Base-by-base conservation (phyloP, 1,140 invertebrate species). In the Babylonia areolata region DNA sequence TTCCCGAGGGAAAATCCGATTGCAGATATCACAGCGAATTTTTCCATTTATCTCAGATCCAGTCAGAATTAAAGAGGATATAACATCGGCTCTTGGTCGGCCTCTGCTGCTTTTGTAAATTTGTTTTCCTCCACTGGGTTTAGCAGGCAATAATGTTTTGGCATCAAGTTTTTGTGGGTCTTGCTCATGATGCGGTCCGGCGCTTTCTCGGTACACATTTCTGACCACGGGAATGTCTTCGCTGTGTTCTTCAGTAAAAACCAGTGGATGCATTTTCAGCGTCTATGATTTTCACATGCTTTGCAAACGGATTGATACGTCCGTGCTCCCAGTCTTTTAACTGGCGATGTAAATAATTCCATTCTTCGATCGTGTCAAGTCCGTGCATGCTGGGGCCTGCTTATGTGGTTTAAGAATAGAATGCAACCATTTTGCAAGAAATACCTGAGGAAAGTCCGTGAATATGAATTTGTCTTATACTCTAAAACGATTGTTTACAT, bases 1-100 rank as follows among this genome's bases (percentile, higher is more conserved):
- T 92, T 97, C 97, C 87, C 97, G 94, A 9, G 97, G 97, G 92
- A 97, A 97, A 20, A 97, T 96, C 80, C 97, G 94, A 84, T 95
- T 95, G 93, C 97, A 97, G 89, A 95, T 96, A 69, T 95, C 94
- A 93, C 97, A 97, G 90, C 97, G 96, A 88, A 97, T 97, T 79
- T 95, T 95, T 93, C 96, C 96, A 0, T 95, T 95, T 11, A 96
- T 96, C 23, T 96, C 95, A 73, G 96, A 95, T 64, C 97, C 97
- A 94, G 97, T 96, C 86, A 96, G 94, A 93, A 97, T 97, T 37
- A 97, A 94, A 88, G 95, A 95, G 58, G 95, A 96, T 54, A 97
- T 96, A 58, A 95, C 95, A 94, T 97, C 97, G 39, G 97, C 96
- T 89, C 97, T 95, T 15, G 97, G 97, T 88, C 97, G 92, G 15